phyloP scores from a whole-genome alignment of 2,113 vertebrate species.

The Platysteira castanea region DNA sequence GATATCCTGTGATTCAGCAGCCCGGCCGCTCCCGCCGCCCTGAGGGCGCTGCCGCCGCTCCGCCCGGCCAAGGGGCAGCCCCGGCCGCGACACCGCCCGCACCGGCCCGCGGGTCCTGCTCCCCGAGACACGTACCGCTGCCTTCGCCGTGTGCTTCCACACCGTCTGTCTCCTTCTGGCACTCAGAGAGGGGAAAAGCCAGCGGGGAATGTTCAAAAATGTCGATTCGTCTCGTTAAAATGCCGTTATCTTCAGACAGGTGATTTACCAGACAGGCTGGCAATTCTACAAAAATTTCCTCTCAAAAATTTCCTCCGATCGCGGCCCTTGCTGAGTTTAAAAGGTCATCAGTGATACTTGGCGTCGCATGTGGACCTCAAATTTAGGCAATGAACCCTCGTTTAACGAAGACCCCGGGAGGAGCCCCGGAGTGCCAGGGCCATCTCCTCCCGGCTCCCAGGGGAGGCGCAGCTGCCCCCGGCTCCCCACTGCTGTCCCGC shows the following conservation, averaged over 20 bases:
- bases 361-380: fast-evolving
- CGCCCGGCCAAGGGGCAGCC: background rate
- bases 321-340: too few relatives aligned
- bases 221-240: background rate
- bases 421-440: background rate
- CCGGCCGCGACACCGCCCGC: background rate
- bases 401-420: background rate
- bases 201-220: background rate
- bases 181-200: background rate
- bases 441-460: fast-evolving
- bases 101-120: background rate
- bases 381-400: background rate
- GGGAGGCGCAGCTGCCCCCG: background rate
- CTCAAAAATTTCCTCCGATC: background rate
- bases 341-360: background rate
- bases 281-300: background rate
- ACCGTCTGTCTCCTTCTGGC: background rate
- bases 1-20: too few relatives aligned
- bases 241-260: background rate
- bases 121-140: background rate
- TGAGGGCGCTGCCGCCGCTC: background rate
- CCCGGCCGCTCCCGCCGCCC: too few relatives aligned
- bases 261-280: background rate
- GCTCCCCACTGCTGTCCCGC: fast-evolving
- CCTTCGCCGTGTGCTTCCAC: background rate